Evolutionary conservation across 2,113 vertebrate species (phyloP).

Genomic region (Mus musculus): DNA sequence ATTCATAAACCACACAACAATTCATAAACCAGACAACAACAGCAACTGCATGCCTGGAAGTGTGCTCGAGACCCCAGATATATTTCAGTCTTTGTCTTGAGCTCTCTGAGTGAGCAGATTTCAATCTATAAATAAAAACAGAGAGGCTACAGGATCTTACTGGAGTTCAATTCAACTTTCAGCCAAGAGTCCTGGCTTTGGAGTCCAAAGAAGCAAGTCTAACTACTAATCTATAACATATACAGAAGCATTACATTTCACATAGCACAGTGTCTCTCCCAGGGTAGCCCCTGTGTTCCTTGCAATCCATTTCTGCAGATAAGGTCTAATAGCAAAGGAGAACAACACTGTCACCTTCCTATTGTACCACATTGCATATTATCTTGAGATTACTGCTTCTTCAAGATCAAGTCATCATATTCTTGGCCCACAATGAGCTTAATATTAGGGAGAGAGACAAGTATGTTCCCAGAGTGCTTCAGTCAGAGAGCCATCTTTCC

Average conservation of each 20-base stretch:
- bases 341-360: slow-evolving; percentile 19
- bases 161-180: background rate
- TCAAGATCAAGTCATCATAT: background rate
- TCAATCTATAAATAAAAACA: background rate
- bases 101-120: background rate
- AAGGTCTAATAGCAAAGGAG: background rate
- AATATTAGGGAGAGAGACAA: slow-evolving; percentile 21
- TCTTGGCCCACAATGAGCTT: background rate
- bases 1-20: background rate
- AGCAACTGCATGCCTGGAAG: background rate
- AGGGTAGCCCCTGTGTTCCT: background rate
- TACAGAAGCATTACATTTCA: background rate
- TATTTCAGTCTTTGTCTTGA: background rate
- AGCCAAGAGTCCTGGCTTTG: background rate
- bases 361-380: background rate
- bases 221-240: background rate
- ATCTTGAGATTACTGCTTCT: background rate
- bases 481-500: background rate
- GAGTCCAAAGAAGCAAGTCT: background rate
- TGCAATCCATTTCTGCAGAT: background rate
- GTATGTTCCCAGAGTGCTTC: background rate
- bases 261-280: background rate
- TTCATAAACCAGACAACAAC: background rate
- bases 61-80: background rate
- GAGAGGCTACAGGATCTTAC: background rate